phyloP scores from a whole-genome alignment of 2,888 invertebrate species.

The Sesamia inferens region DNA sequence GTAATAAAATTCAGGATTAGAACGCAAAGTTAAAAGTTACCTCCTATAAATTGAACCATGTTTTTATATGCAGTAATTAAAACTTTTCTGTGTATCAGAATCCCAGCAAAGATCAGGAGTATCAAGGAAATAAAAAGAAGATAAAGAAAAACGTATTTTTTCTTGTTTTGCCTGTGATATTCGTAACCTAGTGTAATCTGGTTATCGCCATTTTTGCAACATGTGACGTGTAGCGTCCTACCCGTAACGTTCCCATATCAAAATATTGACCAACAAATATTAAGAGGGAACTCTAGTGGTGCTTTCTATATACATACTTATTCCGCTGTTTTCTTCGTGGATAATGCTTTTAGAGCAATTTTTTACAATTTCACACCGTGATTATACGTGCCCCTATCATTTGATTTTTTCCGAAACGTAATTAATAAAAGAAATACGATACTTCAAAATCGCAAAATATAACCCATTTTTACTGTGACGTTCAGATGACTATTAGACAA shows the following conservation, averaged over 20 bases:
- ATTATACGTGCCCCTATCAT: no score
- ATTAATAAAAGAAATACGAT: no score
- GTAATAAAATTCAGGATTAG: not conserved
- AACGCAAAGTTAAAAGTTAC: not conserved
- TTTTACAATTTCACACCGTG: no score
- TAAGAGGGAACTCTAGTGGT: not conserved
- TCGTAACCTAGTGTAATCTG: not conserved
- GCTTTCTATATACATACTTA: no score
- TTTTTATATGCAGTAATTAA: not conserved
- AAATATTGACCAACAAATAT: not conserved
- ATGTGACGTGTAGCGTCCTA: no score
- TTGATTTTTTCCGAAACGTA: no score
- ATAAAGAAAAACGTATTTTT: not conserved
- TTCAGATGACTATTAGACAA: no score
- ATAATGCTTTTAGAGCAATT: no score
- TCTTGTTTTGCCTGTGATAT: not conserved
- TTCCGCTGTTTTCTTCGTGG: no score
- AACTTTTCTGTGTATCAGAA: not conserved
- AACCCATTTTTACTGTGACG: no score
- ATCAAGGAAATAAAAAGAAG: not conserved
- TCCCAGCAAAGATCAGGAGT: not conserved
- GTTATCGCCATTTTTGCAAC: constrained; percentile 7
- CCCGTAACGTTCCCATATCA: not conserved
- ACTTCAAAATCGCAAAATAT: no score
- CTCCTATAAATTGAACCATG: not conserved